Base-by-base conservation (phyloP, 1,140 invertebrate species). In the Eurosta solidaginis region DNA sequence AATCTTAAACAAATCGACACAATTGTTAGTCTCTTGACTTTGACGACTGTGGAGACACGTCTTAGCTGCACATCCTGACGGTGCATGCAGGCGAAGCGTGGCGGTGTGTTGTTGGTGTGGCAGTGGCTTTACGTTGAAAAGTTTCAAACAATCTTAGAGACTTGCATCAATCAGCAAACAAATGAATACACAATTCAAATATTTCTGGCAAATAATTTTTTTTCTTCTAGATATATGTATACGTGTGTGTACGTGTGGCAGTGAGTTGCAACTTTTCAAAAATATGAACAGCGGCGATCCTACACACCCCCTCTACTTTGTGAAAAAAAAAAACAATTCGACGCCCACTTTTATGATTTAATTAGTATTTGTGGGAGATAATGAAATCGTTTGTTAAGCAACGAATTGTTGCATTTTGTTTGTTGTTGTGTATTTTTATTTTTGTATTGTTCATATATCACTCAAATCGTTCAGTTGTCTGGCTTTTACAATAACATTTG, bases 341-440 rank as follows among this genome's bases (percentile, higher is more conserved):
- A 14, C 59, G 33, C 59, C 59, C 59, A 68, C 33, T 20, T 40
- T 68, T 68, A 40, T 68, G 59, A 68, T 68, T 68, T 42, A 68
- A 68, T 42, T 29, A 68, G 25, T 68, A n/a, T 63, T 68, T 40
- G 33, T 29, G 36, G 36, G 33, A 68, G 59, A 68, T 68, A 68
- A 68, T 68, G 59, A 68, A 68, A 68, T 68, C 33, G 59, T 68
- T 20, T 40, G 59, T 68, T 42, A 63, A n/a, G 33, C 59, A 63
- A 40, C 33, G 29, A 36, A n/a, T 17, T 20, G 59, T 9, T 40
- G 52, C 27, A 54, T 14, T 54, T 54, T 49, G 50, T 54, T 27
- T 40, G 59, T 40, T 20, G 33, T 14, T 68, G 27, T n/a, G n/a
- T n/a, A n/a, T n/a, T n/a, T n/a, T n/a, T n/a, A n/a, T n/a, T n/a